Evolutionary conservation across 1,140 invertebrate species (phyloP), one percentile per base, ranked within the genome.

Genomic region (Musca domestica): DNA sequence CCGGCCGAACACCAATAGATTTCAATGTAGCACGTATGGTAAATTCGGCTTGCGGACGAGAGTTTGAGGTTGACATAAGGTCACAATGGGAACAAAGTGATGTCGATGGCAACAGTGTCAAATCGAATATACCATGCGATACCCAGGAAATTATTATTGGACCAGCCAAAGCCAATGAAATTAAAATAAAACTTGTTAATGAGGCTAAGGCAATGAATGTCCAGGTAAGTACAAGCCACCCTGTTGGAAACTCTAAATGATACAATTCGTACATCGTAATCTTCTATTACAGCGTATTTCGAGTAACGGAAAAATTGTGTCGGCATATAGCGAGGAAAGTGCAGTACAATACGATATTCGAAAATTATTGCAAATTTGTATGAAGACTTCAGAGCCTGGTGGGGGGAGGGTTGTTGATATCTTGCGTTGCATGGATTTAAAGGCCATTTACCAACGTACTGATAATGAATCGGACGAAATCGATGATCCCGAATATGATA

Each of bases 191-290:
- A 20, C 73, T 80, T 2, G 71, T 80, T 27, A 80, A 80, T 64
- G 78, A 80, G 52, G 78, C 78, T 9, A 80, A 80, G 70, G 78
- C 78, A 3, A 80, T 80, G 78, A 80, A 80, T 71, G 78, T 80
- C 1, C 61, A 64, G 63, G 69, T 70, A 56, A 51, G n/a, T 66
- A 27, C 0, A 63, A 15, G 22, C 22, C 12, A 15, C 9, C 10
- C 15, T n/a, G 10, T 48, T 65, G 6, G 14, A 19, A 23, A 4
- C 14, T 19, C 22, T 27, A 58, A 19, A 58, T 27, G 5, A 22
- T 23, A 58, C 54, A 49, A 51, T 20, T 20, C 49, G 12, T n/a
- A n/a, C n/a, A n/a, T n/a, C n/a, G n/a, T 5, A n/a, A n/a, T 49
- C 34, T 54, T 46, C 19, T 20, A 3, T 19, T 49, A 15, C 23